Percentiles rank a stretch among this genome's conserved stretches.
These are phyloP conservation scores for Uropetala carovei DNA, from an alignment of 2,888 invertebrate species.

Conservation along the genomic window DNA sequence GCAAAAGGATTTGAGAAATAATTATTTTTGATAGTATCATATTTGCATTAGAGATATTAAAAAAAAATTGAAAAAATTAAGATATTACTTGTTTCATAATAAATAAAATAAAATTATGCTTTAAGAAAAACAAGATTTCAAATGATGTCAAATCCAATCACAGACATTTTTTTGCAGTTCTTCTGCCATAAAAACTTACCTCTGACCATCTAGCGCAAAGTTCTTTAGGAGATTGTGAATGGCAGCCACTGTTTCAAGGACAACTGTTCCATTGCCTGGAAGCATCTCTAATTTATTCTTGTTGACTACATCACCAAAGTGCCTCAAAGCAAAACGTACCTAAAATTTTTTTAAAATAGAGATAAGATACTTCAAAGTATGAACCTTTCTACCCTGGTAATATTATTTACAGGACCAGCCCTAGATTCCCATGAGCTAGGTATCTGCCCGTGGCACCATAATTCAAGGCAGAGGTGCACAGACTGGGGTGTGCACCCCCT, in stretches of 20 bases:
- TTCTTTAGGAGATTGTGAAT: constrained; percentile 83
- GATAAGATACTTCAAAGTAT: too few relatives aligned
- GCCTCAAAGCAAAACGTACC: constrained; percentile 87
- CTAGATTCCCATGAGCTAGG: too few relatives aligned
- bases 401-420: too few relatives aligned
- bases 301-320: constrained; percentile 94
- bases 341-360: constrained; percentile 71
- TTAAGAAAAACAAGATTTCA: constrained; percentile 65
- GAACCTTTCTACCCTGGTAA: too few relatives aligned
- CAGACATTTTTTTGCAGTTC: not conserved
- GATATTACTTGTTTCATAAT: too few relatives aligned
- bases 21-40: too few relatives aligned
- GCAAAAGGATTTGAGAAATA: constrained; percentile 70
- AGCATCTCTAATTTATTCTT: constrained; percentile 95
- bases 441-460: too few relatives aligned
- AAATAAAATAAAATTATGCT: not conserved
- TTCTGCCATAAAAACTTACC: constrained; percentile 75
- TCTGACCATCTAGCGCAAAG: constrained; percentile 77
- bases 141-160: constrained; percentile 68
- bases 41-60: too few relatives aligned
- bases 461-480: too few relatives aligned
- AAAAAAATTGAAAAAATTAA: too few relatives aligned
- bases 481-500: too few relatives aligned
- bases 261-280: constrained; percentile 94
- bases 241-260: constrained; percentile 93